These are phyloP conservation scores for Cepaea nemoralis DNA, from an alignment of 1,140 invertebrate species.

Conservation along the genomic window DNA sequence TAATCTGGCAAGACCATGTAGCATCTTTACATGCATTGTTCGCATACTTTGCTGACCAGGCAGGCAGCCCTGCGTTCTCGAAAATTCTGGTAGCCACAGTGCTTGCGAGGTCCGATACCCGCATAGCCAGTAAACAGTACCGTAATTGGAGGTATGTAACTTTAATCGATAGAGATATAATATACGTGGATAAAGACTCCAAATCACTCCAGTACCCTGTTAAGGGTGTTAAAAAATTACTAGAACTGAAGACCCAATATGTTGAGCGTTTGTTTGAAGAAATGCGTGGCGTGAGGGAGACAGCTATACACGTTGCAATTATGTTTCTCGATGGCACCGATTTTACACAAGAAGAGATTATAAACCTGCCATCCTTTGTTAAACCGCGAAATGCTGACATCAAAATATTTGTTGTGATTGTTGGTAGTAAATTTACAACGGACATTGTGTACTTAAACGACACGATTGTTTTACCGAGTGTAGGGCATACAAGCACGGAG, in stretches of 20 bases:
- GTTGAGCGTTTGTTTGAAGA: neutral
- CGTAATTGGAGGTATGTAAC: too few relatives aligned
- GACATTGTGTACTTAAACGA: neutral
- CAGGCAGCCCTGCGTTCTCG: too few relatives aligned
- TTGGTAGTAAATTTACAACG: neutral
- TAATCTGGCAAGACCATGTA: too few relatives aligned
- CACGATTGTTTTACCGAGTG: neutral
- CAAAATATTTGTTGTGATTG: neutral
- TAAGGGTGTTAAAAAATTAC: neutral
- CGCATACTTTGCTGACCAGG: too few relatives aligned
- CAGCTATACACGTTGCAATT: neutral
- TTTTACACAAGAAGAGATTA: neutral
- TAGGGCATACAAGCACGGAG: neutral
- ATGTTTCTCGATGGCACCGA: neutral
- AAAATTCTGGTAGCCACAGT: too few relatives aligned
- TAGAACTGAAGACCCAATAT: neutral
- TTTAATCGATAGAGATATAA: too few relatives aligned
- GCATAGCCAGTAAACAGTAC: too few relatives aligned
- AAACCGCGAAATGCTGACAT: neutral
- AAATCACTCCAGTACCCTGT: neutral
- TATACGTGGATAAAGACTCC: too few relatives aligned
- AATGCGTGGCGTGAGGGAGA: neutral
- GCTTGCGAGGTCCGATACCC: too few relatives aligned
- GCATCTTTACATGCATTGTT: too few relatives aligned
- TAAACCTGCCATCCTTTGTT: neutral